Percentiles rank a stretch among this genome's conserved stretches.
Evolutionary conservation across 2,797 vertebrate species (phyloP).

Genomic region (Intellagama lesueurii): DNA sequence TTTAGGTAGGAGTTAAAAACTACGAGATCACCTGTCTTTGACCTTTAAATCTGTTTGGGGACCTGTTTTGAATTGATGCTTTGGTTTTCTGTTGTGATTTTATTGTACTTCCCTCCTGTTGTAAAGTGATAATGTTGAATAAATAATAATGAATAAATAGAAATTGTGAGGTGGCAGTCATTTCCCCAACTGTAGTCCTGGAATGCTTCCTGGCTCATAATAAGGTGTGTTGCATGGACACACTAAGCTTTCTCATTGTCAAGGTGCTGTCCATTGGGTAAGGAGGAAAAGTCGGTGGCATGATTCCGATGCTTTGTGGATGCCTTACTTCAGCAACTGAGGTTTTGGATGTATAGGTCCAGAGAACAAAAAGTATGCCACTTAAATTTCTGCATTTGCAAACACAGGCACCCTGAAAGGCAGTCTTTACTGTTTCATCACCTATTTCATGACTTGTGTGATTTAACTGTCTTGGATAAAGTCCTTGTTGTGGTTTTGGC

Average conservation of each 20-base stretch:
- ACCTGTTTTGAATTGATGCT: not conserved
- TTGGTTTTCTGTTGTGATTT: not conserved
- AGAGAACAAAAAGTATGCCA: not conserved
- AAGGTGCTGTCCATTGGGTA: no score
- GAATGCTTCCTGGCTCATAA: not conserved
- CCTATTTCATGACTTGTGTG: not conserved
- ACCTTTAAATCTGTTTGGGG: not conserved
- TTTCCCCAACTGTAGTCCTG: not conserved
- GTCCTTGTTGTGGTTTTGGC: no score
- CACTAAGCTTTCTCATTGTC: no score
- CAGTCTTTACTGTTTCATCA: not conserved
- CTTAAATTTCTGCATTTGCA: not conserved
- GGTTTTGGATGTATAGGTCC: no score
- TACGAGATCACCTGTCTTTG: not conserved
- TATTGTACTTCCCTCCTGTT: not conserved
- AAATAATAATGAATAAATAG: not conserved
- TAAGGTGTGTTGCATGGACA: not conserved
- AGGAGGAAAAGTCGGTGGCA: no score
- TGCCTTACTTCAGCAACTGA: not conserved
- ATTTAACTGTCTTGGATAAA: not conserved
- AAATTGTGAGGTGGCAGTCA: not conserved
- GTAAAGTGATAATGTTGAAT: not conserved
- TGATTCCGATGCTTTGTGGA: no score
- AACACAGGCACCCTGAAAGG: not conserved
- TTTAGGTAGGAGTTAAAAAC: not conserved